Conservation (phyloP, 2,797 vertebrate species). For the Parauchenoglanis punctatus region DNA sequence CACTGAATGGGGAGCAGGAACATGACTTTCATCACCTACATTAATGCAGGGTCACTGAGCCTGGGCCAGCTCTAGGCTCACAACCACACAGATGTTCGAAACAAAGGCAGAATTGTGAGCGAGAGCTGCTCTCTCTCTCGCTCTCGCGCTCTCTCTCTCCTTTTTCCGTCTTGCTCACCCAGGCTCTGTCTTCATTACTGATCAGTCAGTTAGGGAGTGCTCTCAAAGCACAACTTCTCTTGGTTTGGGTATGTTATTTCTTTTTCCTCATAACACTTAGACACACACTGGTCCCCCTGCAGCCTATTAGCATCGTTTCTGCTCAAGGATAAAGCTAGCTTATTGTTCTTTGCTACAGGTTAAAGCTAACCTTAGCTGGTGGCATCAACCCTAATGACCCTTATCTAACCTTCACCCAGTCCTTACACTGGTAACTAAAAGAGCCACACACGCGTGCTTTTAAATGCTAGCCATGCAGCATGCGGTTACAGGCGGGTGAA, state of each 20-base stretch:
- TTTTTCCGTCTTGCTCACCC: background rate
- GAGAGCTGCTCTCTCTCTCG: constrained; percentile 43
- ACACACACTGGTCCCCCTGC: background rate
- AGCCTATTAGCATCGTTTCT: background rate
- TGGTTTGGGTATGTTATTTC: constrained; percentile 10
- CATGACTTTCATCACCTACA: constrained; percentile 53
- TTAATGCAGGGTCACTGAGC: constrained; percentile 58
- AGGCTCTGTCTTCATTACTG: background rate
- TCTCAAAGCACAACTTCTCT: constrained; percentile 13
- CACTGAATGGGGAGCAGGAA: constrained; percentile 26
- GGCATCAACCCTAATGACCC: constrained; percentile 37
- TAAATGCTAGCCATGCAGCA: constrained; percentile 20
- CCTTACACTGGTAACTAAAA: background rate
- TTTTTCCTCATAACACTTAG: background rate
- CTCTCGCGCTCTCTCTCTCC: background rate
- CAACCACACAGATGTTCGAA: constrained; percentile 60
- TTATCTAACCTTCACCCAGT: constrained; percentile 45
- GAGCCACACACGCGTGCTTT: constrained; percentile 23
- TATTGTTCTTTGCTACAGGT: constrained; percentile 13
- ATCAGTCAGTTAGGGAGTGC: constrained; percentile 24
- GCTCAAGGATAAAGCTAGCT: background rate
- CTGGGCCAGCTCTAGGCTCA: constrained; percentile 37
- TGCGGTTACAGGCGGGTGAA: constrained; percentile 43
- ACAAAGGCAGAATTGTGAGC: constrained; percentile 67
- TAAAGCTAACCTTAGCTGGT: background rate